Evolutionary conservation across 2,888 invertebrate species (phyloP), one percentile per base, ranked within the genome.

Genomic region (Chorisops tibialis): DNA sequence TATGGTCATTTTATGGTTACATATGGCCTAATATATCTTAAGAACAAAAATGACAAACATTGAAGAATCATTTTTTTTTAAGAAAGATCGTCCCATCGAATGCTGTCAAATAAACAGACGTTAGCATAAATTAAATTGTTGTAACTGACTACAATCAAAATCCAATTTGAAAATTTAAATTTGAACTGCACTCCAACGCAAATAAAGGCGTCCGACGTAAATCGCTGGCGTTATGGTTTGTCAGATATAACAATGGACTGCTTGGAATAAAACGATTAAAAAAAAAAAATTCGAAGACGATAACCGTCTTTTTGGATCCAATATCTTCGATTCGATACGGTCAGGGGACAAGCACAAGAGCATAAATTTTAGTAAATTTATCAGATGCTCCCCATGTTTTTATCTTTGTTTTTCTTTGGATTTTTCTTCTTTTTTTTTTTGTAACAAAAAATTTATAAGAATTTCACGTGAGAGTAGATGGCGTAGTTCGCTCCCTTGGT

Each of bases 131-230:
- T 51, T 38, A 38, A 51, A 14, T 38, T 16, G 51, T 38, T 51
- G 19, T 51, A 51, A 51, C 37, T 38, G 38, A 51, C 21, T 41
- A 54, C 54, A 54, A 54, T 54, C 54, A 54, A 54, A 54, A 41
- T 54, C 43, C 54, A 54, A 54, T 54, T 54, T 41, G 19, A 54
- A 54, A 54, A 41, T 54, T 54, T 22, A 54, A 35, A 54, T 54
- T 49, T 49, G 39, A 39, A 11, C 16, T 39, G 16, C 39, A 12
- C 39, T 14, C n/a, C n/a, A 39, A 39, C 39, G n/a, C 16, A 14
- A 14, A 14, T 39, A 12, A 39, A 11, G 16, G n/a, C 39, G 39
- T 14, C n/a, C 39, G n/a, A 39, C 4, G 24, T 7, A 39, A 14
- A 6, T 11, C 39, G 39, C 11, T 39, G n/a, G 39, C n/a, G 16